Base-by-base conservation (phyloP, 1,140 invertebrate species). In the Metaphire vulgaris region DNA sequence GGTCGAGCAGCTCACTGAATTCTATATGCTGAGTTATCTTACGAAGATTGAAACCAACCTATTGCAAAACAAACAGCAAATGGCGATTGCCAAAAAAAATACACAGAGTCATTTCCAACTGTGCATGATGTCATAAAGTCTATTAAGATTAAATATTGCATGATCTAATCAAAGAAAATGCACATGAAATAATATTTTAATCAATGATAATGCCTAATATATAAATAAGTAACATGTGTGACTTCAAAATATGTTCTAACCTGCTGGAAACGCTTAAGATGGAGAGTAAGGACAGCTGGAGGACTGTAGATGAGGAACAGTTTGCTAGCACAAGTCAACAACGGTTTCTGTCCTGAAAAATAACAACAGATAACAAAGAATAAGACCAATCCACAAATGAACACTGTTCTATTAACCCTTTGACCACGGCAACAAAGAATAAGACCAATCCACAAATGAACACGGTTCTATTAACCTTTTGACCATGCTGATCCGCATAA, bases 281-380 rank as follows among this genome's bases (percentile, higher is more conserved):
- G 97, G 28, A 99, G 86, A 33, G 98, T 98, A 0, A 99, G 88
- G 76, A 98, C 91, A 1, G 94, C 91, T 1, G 97, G 97, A 33
- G 95, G 94, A 81, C 90, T 90, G 75, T 92, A 92, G 16, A 99
- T 91, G 0, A 97, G 88, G 83, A 97, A 91, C 83, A 97, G 92
- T 85, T 97, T 97, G 1, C 91, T 93, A 41, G 95, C 94, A 83
- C 93, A 92, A 0, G 92, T 95, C 82, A 93, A 93, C 0, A 96
- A 90, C 29, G 91, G 91, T 83, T 94, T 92, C 77, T 89, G 87
- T 31, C 85, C 84, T 79, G 82, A 84, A 16, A 88, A 31, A 70
- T 72, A 76, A 69, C 76, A 28, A 78, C 69, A 65, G 72, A 72
- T 74, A 41, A 65, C 29, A 1, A 73, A n/a, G 28, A n/a, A n/a